Base-by-base conservation (phyloP, 2,888 invertebrate species). In the Neelides folsomi region DNA sequence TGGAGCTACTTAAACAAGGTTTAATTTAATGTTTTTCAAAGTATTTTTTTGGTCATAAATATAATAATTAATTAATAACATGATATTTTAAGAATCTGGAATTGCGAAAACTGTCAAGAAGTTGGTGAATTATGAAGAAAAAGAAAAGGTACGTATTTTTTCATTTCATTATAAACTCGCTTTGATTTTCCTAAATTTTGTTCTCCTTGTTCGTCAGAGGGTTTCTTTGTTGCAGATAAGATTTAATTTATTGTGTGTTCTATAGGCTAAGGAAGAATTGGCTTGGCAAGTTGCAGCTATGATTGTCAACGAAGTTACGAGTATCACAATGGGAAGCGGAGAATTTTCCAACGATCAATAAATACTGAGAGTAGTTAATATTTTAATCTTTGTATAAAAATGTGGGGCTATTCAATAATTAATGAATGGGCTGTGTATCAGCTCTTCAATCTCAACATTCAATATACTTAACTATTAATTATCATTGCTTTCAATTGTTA, bases 231-330 rank as follows among this genome's bases (percentile, higher is more conserved):
- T 47, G 27, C n/a, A 1, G 42, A 27, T 27, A 27, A 27, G 27
- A 7, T 27, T 27, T 27, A 27, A 27, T 15, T 27, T 27, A 27
- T 5, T 5, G 27, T 15, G 20, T 47, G 48, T 36, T 35, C 41
- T 40, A 49, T 35, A 75, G 75, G 82, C 83, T 45, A 86, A 93
- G 72, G 93, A 95, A 72, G 93, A 94, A 71, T 83, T 94, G 77
- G 95, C 95, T 5, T 88, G 93, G 85, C 87, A 92, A 74, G 86
- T 94, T 59, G 94, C 95, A 20, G 88, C 90, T 72, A 92, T 92
- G 86, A 95, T 95, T 67, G 83, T 95, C 41, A 87, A 86, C 71
- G 94, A 94, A 75, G 85, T 95, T 55, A 92, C 90, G 40, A 86
- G 79, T 70, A 77, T 92, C 67, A 92, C 90, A 34, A 76, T 86